Conservation (phyloP, 1,140 invertebrate genomes). For the Pygmarrhopalites habei region DNA sequence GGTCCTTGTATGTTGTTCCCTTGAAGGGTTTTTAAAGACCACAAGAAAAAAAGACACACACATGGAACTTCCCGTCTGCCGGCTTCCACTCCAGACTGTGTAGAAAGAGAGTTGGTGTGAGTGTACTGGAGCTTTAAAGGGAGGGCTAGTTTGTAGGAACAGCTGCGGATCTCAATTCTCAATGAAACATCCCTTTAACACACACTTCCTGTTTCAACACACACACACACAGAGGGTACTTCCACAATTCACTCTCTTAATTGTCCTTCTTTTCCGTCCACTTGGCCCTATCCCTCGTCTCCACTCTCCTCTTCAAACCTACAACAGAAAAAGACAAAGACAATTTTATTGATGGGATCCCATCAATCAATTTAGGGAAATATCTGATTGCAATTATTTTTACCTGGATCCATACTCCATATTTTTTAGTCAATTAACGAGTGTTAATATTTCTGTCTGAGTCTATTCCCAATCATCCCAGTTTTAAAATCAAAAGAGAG, state of each 20-base stretch:
- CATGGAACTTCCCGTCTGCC: constrained; percentile 3
- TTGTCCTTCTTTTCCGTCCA: not conserved
- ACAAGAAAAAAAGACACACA: not conserved
- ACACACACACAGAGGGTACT: constrained; percentile 8
- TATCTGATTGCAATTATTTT: too few relatives aligned
- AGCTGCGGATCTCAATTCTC: constrained; percentile 1
- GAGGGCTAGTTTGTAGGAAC: not conserved
- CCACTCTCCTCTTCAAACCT: not conserved
- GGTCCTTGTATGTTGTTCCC: too few relatives aligned
- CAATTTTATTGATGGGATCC: too few relatives aligned
- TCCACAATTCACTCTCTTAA: not conserved
- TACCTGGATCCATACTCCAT: too few relatives aligned
- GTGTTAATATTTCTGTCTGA: too few relatives aligned
- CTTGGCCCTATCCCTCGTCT: not conserved
- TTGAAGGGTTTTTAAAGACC: too few relatives aligned
- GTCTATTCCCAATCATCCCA: too few relatives aligned
- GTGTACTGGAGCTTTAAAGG: not conserved
- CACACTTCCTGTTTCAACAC: constrained; percentile 14
- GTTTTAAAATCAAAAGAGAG: too few relatives aligned
- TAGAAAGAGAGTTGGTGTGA: not conserved
- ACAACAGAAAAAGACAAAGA: too few relatives aligned
- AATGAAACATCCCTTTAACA: constrained; percentile 13
- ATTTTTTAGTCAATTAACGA: too few relatives aligned
- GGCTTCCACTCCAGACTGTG: not conserved
- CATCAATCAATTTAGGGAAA: too few relatives aligned